Base-by-base conservation (phyloP, 2,113 vertebrate genomes). In the Vulpes vulpes region DNA sequence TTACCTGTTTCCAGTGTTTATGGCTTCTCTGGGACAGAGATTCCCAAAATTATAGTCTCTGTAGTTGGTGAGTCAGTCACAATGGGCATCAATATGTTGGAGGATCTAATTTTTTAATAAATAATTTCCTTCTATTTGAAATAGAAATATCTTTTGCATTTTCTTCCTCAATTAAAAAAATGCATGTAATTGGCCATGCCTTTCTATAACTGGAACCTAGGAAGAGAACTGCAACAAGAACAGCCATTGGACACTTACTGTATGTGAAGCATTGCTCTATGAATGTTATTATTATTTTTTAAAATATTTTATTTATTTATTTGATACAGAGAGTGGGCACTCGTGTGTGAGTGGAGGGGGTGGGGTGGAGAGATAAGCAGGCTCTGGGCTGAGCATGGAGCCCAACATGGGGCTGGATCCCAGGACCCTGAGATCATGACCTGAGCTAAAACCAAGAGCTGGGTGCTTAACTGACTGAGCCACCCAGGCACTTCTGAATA, bases 61-160 rank as follows among this genome's bases (percentile, higher is more conserved):
- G 4, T 1, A 69, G 19, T 2, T 74, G 49, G 10, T 53, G 43
- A 94, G 30, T 80, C 8, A 85, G 15, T 86, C 20, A 83, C 1
- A 51, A 10, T 53, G 15, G 25, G 1, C 27, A 81, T 51, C 16
- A 59, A 5, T 82, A 2, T 85, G 51, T 35, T 73, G 2, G 17
- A 81, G 11, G 83, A 94, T 64, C 20, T 35, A n/a, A 53, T 62
- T 69, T 85, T 74, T 71, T 87, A n/a, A 64, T 55, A 96, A 53
- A 35, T 64, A 64, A 43, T 82, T 59, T 67, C 2, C 22, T 35
- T 89, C 91, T 55, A 60, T 81, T 30, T 74, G 65, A 91, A 91
- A 88, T 14, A 51, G 7, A 38, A 86, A 2, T 27, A 1, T 76
- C 5, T 67, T 79, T 88, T 91, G 38, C 15, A 80, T 57, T 69